A percentile compares a stretch with the other conserved stretches of the same genome.
Evolutionary conservation across 2,888 invertebrate species (phyloP).

Genomic region (Eupelmus urozonus): DNA sequence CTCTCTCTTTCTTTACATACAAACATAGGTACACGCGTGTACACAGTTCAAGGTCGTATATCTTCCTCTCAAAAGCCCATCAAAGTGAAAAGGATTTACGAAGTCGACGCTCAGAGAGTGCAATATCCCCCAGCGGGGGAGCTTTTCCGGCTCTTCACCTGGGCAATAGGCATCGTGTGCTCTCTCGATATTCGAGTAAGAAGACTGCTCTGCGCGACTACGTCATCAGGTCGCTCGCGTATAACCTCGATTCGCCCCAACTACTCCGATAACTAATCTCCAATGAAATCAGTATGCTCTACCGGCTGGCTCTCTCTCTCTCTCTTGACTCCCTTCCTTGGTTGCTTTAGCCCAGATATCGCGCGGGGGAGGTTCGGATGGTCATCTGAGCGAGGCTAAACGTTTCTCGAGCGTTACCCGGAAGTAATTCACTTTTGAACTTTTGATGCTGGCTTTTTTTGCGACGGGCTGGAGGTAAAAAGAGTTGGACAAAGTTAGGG

Average conservation of each 20-base stretch:
- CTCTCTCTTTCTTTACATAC: no score
- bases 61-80: not conserved
- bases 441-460: no score
- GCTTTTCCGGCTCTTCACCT: slow-evolving; percentile 13
- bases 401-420: no score
- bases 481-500: no score
- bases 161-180: no score
- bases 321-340: no score
- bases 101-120: not conserved
- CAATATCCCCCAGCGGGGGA: slow-evolving; percentile 18
- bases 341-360: no score
- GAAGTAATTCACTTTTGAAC: no score
- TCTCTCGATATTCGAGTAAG: not conserved
- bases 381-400: no score
- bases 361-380: no score
- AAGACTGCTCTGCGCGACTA: not conserved
- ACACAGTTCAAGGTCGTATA: slow-evolving; percentile 31
- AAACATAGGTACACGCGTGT: no score
- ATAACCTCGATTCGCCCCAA: slow-evolving; percentile 37
- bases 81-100: slow-evolving; percentile 27
- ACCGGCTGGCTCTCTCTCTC: slow-evolving; percentile 3
- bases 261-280: slow-evolving; percentile 53
- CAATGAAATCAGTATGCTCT: slow-evolving; percentile 48
- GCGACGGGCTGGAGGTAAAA: no score
- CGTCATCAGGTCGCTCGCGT: slow-evolving; percentile 30